Evolutionary conservation across 2,113 vertebrate genomes (phyloP), one percentile per base, ranked within the genome.

Genomic region (Hippolais icterina): DNA sequence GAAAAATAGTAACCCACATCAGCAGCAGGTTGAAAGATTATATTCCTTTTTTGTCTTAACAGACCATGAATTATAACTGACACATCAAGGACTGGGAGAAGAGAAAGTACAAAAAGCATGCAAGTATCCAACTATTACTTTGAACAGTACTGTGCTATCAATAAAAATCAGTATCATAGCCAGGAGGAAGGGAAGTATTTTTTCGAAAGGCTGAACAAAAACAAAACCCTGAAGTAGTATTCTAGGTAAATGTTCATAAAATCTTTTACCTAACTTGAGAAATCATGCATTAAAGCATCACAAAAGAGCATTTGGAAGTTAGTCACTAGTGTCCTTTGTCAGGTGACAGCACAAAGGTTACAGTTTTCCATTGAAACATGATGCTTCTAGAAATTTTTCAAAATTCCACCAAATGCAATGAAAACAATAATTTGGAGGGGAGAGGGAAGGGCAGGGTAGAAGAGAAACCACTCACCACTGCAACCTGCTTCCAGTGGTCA

Each of bases 401-500:
- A n/a, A 80, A 83, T 18, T 13, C 13, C 20, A 52, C 6, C 28
- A 72, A 60, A 71, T 46, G 25, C 10, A 44, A 72, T 15, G 42
- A 59, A 66, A 85, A 74, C 12, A 46, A 4, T 49, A 17, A 69
- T 70, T 5, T 66, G 15, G 18, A 77, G 19, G 17, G 9, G 12
- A 64, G 11, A 72, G 3, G 11, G 14, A 28, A 82, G 1, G 22
- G 15, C 15, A 39, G 42, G 9, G 64, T 12, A 39, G 31, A 74
- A 8, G 17, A 20, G 19, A 41, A 91, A 59, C 24, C 20, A 97
- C 85, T 89, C 76, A 99, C 99, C 98, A 99, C 98, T 61, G 99
- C 98, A 86, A 99, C 94, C 52, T 98, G 98, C 87, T 98, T 99
- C 99, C 99, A 99, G 84, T 99, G 99, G 20, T 97, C 93, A 89